Percentiles rank a stretch among this genome's conserved stretches.
Evolutionary conservation across 2,113 vertebrate genomes (phyloP).

Genomic region (Chaetops frenatus): DNA sequence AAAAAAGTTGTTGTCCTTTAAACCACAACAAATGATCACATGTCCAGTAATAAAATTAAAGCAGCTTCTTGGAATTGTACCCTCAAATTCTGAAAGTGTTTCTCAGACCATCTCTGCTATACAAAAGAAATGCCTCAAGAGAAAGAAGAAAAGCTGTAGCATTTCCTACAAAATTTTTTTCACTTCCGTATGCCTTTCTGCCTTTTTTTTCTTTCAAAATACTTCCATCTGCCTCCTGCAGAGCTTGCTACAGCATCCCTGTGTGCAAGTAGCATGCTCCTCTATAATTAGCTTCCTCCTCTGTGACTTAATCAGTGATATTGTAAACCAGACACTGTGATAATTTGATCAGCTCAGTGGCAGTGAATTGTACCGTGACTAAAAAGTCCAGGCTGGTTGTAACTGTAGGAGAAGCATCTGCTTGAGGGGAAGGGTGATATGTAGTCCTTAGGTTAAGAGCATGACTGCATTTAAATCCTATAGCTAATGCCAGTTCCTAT

Average conservation of each 20-base stretch:
- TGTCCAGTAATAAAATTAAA: conserved; percentile 44
- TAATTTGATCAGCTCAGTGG: conserved; percentile 56
- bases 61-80: not conserved
- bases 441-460: not conserved
- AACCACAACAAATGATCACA: too few species aligned
- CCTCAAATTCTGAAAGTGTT: not conserved
- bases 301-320: conserved; percentile 61
- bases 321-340: conserved; percentile 54
- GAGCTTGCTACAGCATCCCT: conserved; percentile 40
- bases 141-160: not conserved
- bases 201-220: conserved; percentile 9
- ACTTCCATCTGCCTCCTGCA: conserved; percentile 33
- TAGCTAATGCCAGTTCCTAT: not conserved
- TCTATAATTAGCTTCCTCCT: conserved; percentile 62
- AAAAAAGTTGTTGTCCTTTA: too few species aligned
- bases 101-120: not conserved
- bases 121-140: not conserved
- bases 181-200: not conserved
- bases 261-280: conserved; percentile 37
- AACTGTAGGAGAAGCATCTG: conserved; percentile 16
- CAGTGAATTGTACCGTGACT: conserved; percentile 35
- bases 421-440: not conserved
- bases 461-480: not conserved
- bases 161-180: not conserved
- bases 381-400: not conserved